These are phyloP conservation scores for Amblyjoppa fuscipennis DNA, from an alignment of 2,888 invertebrate genomes.

Conservation along the genomic window DNA sequence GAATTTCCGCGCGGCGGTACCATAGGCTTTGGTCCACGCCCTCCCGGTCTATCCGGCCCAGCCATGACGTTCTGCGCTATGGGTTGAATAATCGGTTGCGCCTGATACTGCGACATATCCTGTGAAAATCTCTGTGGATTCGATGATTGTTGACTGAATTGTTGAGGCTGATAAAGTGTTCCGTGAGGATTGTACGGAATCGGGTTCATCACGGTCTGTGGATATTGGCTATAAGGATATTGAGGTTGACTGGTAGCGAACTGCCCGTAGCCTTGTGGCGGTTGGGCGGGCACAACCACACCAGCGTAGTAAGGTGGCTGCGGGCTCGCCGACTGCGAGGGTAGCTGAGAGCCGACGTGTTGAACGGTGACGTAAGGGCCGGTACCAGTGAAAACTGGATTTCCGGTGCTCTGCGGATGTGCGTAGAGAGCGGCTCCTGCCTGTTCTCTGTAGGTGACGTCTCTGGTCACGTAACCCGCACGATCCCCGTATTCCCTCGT, in stretches of 20 bases:
- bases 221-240: conserved; percentile 81
- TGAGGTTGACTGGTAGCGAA: conserved; percentile 74
- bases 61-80: conserved; percentile 82
- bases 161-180: conserved; percentile 78
- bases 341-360: conserved; percentile 76
- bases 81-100: conserved; percentile 83
- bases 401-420: conserved; percentile 77
- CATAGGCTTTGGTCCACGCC: conserved; percentile 82
- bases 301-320: conserved; percentile 81
- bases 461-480: conserved; percentile 81
- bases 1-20: conserved; percentile 83
- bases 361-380: conserved; percentile 81
- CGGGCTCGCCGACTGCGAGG: conserved; percentile 80
- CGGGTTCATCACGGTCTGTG: conserved; percentile 82
- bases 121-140: conserved; percentile 83
- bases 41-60: conserved; percentile 75
- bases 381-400: conserved; percentile 76
- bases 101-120: conserved; percentile 81
- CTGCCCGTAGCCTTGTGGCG: conserved; percentile 76
- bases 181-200: conserved; percentile 79
- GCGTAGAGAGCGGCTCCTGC: conserved; percentile 74
- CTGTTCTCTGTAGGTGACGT: conserved; percentile 79
- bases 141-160: conserved; percentile 80
- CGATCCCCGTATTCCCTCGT: conserved; percentile 78
- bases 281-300: conserved; percentile 76